Conservation (phyloP, 2,888 invertebrate genomes). For the Mactromeris polynyma region DNA sequence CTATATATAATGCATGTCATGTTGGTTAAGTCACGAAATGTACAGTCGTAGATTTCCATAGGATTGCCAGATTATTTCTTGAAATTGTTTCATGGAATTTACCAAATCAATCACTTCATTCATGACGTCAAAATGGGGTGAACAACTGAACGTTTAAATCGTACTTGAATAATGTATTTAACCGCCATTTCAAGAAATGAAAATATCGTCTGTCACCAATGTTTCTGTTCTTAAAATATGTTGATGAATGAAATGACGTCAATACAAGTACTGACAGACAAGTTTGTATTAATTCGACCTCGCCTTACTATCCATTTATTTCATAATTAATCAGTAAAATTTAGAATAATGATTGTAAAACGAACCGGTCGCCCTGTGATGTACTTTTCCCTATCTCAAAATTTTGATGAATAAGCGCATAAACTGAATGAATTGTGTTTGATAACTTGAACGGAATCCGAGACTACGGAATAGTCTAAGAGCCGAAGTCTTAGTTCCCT, state of each 20-base stretch:
- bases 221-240: too few relatives aligned
- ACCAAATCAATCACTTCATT: neutral
- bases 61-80: neutral
- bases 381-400: neutral
- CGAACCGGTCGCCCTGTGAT: neutral
- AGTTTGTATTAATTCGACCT: neutral
- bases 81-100: neutral
- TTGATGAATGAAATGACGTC: neutral
- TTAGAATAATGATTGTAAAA: neutral
- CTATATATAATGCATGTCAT: neutral
- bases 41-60: neutral
- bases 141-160: too few relatives aligned
- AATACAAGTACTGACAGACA: neutral
- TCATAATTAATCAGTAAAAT: neutral
- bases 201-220: too few relatives aligned
- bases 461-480: too few relatives aligned
- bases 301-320: neutral
- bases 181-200: too few relatives aligned
- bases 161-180: too few relatives aligned
- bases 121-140: neutral
- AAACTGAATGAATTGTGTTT: too few relatives aligned
- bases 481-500: too few relatives aligned
- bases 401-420: too few relatives aligned
- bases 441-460: too few relatives aligned
- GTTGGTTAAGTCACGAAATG: neutral